Percentiles rank a stretch among this genome's conserved stretches.
These are phyloP conservation scores for Scaptomyza pallida DNA, from an alignment of 1,140 invertebrate genomes.

Conservation along the genomic window DNA sequence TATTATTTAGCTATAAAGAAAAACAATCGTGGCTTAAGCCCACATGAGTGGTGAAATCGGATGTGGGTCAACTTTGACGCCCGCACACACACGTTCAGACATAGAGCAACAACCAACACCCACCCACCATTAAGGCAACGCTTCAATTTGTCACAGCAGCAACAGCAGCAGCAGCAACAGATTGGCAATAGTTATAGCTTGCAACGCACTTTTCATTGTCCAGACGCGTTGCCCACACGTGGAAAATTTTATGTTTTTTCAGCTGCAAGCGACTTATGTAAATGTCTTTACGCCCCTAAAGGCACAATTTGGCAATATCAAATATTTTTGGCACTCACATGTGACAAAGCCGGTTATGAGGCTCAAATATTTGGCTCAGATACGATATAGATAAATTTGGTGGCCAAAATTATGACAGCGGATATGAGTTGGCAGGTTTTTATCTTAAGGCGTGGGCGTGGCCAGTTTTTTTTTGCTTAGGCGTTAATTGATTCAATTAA, in stretches of 20 bases:
- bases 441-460: constrained; percentile 58
- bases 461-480: constrained; percentile 33
- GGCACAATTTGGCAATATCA: constrained; percentile 23
- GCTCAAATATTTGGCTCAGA: constrained; percentile 55
- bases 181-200: constrained; percentile 20
- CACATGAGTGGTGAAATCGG: constrained; percentile 46
- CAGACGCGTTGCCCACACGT: constrained; percentile 40
- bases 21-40: constrained; percentile 64
- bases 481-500: constrained; percentile 77
- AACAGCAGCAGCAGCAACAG: not conserved
- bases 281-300: constrained; percentile 45
- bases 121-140: constrained; percentile 37
- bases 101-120: constrained; percentile 45
- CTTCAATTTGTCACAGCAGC: constrained; percentile 67
- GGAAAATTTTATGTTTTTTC: constrained; percentile 20
- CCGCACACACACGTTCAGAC: constrained; percentile 61
- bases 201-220: constrained; percentile 65
- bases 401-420: constrained; percentile 71
- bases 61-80: constrained; percentile 78
- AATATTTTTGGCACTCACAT: constrained; percentile 29
- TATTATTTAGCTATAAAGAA: constrained; percentile 45
- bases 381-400: constrained; percentile 20
- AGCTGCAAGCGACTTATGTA: constrained; percentile 47
- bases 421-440: constrained; percentile 72
- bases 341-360: constrained; percentile 52